These are phyloP conservation scores for Steromphala cineraria DNA, from an alignment of 2,888 invertebrate species.

Conservation along the genomic window DNA sequence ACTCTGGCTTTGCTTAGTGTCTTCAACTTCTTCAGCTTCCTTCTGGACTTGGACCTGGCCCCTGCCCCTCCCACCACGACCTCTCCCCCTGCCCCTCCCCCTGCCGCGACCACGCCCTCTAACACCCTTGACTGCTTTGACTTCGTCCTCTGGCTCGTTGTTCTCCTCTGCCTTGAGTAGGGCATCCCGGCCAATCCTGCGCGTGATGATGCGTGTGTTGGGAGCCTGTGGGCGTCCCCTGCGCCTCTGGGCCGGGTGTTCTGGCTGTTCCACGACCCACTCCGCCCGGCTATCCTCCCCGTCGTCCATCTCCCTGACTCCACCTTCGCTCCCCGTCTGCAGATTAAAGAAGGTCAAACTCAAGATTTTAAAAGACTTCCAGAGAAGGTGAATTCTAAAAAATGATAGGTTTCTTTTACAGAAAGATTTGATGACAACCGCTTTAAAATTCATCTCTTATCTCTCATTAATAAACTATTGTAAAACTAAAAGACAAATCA, in stretches of 20 bases:
- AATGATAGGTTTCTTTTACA: no score
- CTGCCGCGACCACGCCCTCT: conserved; percentile 28
- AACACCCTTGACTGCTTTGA: neutral
- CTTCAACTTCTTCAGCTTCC: neutral
- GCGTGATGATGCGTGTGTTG: neutral
- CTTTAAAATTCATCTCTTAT: no score
- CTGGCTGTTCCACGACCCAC: neutral
- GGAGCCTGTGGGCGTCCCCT: neutral
- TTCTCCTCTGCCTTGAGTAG: conserved; percentile 15
- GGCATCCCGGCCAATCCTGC: conserved; percentile 7
- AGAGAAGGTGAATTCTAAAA: no score
- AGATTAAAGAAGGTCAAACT: no score
- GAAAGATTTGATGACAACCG: no score
- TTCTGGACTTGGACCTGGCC: neutral
- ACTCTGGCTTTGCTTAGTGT: conserved; percentile 3
- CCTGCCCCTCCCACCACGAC: neutral
- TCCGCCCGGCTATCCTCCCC: no score
- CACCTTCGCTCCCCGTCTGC: no score
- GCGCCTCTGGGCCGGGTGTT: neutral
- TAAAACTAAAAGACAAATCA: no score
- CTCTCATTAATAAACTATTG: no score
- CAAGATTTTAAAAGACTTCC: no score
- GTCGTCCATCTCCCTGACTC: no score
- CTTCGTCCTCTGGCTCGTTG: conserved; percentile 9
- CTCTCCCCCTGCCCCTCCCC: conserved; percentile 21